Evolutionary conservation across 2,113 vertebrate genomes (phyloP), one percentile per base, ranked within the genome.

Genomic region (Nymphicus hollandicus): DNA sequence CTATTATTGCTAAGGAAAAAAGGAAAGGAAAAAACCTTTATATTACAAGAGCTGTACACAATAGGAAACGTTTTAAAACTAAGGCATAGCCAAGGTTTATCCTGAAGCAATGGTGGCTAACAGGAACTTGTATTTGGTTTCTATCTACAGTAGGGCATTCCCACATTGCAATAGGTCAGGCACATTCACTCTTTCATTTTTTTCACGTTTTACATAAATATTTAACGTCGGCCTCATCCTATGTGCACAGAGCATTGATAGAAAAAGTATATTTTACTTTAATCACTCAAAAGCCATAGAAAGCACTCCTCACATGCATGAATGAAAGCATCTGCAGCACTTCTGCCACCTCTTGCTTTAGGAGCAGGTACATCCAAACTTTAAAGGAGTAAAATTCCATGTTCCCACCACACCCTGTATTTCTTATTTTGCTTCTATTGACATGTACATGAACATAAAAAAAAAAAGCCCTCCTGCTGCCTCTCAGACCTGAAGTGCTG

Each of bases 301-400:
- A 64, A 94, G 37, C 24, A 43, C 47, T 58, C 55, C 37, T 70
- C 43, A 46, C 33, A 35, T 1, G 9, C 31, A 49, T 1, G 2
- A 74, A 84, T 18, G 46, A 1, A 44, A 89, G 24, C 56, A 64
- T 35, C 56, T 52, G n/a, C 81, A 88, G 35, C 14, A 41, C 13
- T 69, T 86, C 18, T 27, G 53, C 58, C 73, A 83, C 68, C 68
- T 96, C 93, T 37, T 66, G 28, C n/a, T 91, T 91, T 78, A 88
- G 49, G 24, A 83, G 68, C n/a, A 53, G 61, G 64, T n/a, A 80
- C n/a, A 68, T 41, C 66, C 86, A 27, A 64, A 53, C n/a, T 69
- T n/a, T 53, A 72, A 83, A 91, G 41, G 11, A 86, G 19, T 35
- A 29, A 37, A 92, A 91, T n/a, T 74, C 58, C 74, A 70, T 2